Base-by-base conservation (phyloP, 2,888 invertebrate genomes). In the Apomyelois bistriatella region DNA sequence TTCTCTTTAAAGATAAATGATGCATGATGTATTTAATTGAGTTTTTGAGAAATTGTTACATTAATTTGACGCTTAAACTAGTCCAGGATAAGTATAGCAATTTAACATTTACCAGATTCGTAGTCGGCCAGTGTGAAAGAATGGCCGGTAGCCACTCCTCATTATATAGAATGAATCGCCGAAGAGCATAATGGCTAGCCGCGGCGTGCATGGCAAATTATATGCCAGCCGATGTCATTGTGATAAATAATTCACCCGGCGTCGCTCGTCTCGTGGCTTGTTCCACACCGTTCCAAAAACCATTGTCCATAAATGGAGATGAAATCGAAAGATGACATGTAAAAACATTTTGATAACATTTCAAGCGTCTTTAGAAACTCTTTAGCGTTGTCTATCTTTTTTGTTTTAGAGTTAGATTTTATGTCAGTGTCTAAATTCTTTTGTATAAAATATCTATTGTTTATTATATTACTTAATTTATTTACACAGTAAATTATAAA, bases 131-230 rank as follows among this genome's bases (percentile, higher is more conserved):
- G 53, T 57, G 59, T 59, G 51, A 58, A 54, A 67, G 70, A 72
- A 69, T 73, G 69, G 79, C 64, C 77, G 77, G 84, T 82, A 81
- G 82, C 76, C 61, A 68, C 66, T 56, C 68, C 83, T 88, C 85
- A 85, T 88, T 88, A 87, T 79, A 77, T 79, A 58, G 80, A 80
- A 84, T 88, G 87, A 88, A 83, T 87, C 76, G 87, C 69, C 79
- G 72, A 76, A 82, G 79, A 79, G 70, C 72, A 78, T 83, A 83
- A 85, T 85, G 72, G 80, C 63, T 61, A 65, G 70, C 72, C 65
- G 70, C 73, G 76, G 71, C 73, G 77, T 75, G 79, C 78, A 75
- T 78, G 79, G 85, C 80, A 85, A 85, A 85, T 87, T 86, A 85
- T 84, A 85, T 76, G 79, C 75, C 80, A 73, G 75, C 63, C 76